A percentile compares a stretch with the other conserved stretches of the same genome.
phyloP scores from a whole-genome alignment of 1,140 invertebrate genomes.

The Listronotus bonariensis region DNA sequence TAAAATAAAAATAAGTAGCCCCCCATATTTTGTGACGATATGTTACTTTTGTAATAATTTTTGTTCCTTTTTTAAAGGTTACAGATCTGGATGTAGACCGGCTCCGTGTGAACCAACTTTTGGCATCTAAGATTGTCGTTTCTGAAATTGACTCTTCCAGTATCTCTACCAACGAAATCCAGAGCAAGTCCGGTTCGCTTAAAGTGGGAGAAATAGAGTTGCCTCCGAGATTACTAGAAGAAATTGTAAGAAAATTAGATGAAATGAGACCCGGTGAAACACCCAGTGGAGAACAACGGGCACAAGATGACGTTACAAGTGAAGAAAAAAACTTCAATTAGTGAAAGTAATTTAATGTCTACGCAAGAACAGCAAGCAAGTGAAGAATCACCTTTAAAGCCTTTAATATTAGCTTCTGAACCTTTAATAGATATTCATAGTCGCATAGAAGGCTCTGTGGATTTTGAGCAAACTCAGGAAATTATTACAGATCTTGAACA shows the following conservation, averaged over 20 bases:
- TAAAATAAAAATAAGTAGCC: neutral
- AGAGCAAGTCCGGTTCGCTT: slow-evolving; percentile 66
- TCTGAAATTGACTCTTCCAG: slow-evolving; percentile 77
- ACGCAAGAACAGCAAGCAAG: slow-evolving; percentile 2
- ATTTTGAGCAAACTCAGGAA: too few relatives aligned
- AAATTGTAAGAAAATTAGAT: slow-evolving; percentile 57
- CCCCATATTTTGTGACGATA: neutral
- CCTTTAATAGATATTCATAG: neutral
- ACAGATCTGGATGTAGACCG: slow-evolving; percentile 76
- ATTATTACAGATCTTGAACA: too few relatives aligned
- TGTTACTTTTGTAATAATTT: neutral
- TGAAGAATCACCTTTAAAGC: neutral
- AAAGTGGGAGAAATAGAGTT: slow-evolving; percentile 67
- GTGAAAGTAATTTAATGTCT: too few relatives aligned
- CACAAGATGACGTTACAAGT: too few relatives aligned
- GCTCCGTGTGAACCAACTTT: slow-evolving; percentile 73
- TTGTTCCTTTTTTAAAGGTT: slow-evolving; percentile 61
- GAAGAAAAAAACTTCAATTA: slow-evolving; percentile 53
- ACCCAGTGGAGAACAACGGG: neutral
- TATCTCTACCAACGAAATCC: slow-evolving; percentile 70
- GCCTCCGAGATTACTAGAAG: slow-evolving; percentile 65
- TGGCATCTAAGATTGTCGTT: slow-evolving; percentile 76
- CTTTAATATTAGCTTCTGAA: neutral
- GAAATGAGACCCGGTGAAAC: neutral
- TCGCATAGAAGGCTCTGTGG: too few relatives aligned